These are phyloP conservation scores for Cinclus cinclus DNA, from an alignment of 2,113 vertebrate genomes.

Conservation along the genomic window DNA sequence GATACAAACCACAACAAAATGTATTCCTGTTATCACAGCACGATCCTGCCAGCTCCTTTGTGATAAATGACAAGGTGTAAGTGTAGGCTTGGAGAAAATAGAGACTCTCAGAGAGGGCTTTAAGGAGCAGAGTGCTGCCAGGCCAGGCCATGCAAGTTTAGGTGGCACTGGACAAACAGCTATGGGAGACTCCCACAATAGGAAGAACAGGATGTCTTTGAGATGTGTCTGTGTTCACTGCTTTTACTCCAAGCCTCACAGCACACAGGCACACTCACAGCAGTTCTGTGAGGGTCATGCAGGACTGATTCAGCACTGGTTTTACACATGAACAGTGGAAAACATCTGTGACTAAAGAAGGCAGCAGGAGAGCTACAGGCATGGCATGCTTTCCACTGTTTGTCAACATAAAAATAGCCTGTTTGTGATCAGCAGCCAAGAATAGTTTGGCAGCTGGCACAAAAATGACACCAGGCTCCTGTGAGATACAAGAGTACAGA, in stretches of 20 bases:
- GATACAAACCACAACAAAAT: background rate
- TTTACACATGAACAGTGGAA: background rate
- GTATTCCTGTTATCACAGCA: background rate
- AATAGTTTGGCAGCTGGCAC: constrained; percentile 43
- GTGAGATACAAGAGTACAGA: background rate
- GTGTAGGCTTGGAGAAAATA: background rate
- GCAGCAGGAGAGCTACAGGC: background rate
- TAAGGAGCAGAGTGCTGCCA: background rate
- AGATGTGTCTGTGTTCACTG: background rate
- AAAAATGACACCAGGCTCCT: constrained; percentile 22
- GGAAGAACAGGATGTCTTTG: background rate
- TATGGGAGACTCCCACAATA: background rate
- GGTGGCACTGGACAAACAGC: background rate
- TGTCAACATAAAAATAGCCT: constrained; percentile 55
- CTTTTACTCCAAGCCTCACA: background rate
- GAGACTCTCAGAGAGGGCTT: background rate
- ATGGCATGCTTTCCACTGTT: constrained; percentile 45
- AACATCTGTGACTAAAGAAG: constrained; percentile 55
- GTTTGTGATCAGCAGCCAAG: constrained; percentile 29
- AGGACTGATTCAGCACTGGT: background rate
- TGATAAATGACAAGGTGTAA: background rate
- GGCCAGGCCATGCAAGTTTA: background rate
- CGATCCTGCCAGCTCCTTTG: background rate
- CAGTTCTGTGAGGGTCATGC: background rate
- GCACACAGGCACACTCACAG: background rate